Evolutionary conservation across 2,113 vertebrate genomes (phyloP), one percentile per base, ranked within the genome.

Genomic region (Pristiophorus japonicus): DNA sequence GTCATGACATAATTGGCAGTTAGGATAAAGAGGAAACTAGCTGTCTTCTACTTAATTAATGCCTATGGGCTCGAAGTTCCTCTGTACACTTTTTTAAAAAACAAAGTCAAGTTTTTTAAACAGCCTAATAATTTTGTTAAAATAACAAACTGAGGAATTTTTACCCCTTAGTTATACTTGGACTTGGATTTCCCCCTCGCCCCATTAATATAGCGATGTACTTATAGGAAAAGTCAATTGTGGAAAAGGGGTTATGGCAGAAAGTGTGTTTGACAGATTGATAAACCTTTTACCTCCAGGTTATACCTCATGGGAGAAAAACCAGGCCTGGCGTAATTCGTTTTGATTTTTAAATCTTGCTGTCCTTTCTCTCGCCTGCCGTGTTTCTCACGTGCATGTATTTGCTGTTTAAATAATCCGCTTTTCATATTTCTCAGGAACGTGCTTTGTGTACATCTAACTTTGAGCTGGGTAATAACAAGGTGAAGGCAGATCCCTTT

Each of bases 1-100:
- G 65, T 51, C 65, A 94, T 94, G 66, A 67, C 27, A 67, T 94
- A 73, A 94, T 94, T 94, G 66, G 93, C 42, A 94, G 93, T 94
- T 94, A 70, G 65, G 45, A 30, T 94, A 94, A 94, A 27, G 63
- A 94, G 65, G 27, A 94, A 94, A 51, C 66, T 51, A 70, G 45
- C 45, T 73, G 93, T 67, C 65, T 70, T 94, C 93, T 70, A 94
- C 11, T 51, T 94, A 94, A 92, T 92, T 92, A 92, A 88, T 92
- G n/a, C 55, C 16, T 38, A 42, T 18, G 87, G 34, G n/a, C 6
- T 55, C 24, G 24, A 87, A 51, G 45, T 51, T 87, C 84, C 84
- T 27, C 47, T 55, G 22, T 51, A 47, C 84, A 87, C 51, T 87
- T 85, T 70, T 87, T 47, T 51, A 2, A 51, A 55, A 88, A 88